These are phyloP conservation scores for Leucophenga maculata DNA, from an alignment of 2,888 invertebrate genomes.

Conservation along the genomic window DNA sequence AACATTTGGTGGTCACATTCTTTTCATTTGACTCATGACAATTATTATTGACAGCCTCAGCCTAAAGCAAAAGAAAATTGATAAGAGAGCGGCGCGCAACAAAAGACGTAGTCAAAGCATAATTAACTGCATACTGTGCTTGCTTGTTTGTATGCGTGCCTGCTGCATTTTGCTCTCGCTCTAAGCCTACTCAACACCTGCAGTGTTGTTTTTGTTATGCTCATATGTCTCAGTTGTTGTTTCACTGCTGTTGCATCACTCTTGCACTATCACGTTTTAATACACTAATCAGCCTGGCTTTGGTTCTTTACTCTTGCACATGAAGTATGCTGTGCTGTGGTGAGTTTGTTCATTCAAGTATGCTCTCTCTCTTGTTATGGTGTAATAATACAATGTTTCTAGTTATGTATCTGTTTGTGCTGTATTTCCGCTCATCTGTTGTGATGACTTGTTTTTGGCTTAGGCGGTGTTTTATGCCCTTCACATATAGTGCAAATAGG, in stretches of 20 bases:
- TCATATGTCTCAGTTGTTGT: too few species aligned
- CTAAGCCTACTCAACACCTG: too few species aligned
- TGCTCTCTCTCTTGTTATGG: background rate
- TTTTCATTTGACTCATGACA: constrained; percentile 33
- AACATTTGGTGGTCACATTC: constrained; percentile 47
- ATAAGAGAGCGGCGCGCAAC: too few species aligned
- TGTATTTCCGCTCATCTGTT: constrained; percentile 3
- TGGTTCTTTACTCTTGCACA: background rate
- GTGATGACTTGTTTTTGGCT: background rate
- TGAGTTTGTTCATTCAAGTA: background rate
- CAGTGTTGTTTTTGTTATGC: too few species aligned
- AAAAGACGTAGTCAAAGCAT: background rate
- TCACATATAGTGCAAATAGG: too few species aligned
- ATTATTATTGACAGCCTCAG: constrained; percentile 20
- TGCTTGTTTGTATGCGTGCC: background rate
- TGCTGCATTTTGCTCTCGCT: too few species aligned
- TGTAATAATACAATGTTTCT: background rate
- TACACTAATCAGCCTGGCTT: background rate
- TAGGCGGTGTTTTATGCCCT: background rate
- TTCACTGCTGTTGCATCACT: too few species aligned
- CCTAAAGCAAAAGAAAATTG: background rate
- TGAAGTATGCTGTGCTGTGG: background rate
- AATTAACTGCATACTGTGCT: constrained; percentile 12
- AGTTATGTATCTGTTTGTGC: background rate
- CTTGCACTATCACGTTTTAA: too few species aligned